Evolutionary conservation across 2,113 vertebrate species (phyloP), one percentile per base, ranked within the genome.

Genomic region (Cephalopterus ornatus): DNA sequence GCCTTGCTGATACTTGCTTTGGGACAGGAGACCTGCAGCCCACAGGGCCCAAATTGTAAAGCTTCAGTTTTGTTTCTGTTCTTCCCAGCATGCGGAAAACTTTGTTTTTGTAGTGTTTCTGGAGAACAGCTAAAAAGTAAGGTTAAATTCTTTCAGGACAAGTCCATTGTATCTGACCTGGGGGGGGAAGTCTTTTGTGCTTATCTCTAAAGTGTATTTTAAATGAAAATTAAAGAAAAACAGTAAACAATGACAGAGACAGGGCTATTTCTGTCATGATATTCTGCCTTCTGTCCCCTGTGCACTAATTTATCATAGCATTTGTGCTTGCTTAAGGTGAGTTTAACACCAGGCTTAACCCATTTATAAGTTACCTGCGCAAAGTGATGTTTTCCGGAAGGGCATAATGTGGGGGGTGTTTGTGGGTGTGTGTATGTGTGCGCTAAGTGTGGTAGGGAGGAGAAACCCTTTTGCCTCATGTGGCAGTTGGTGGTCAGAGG

Each of bases 81-180:
- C 72, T 90, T 59, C 80, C 46, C 84, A 78, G 72, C 55, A 9
- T 32, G 91, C 0, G 2, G 83, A 75, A 56, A 75, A 44, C 61
- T 80, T 95, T 92, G 76, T 37, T 76, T 91, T 74, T 58, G 9
- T 67, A 50, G 50, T 2, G 6, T 77, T 92, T 77, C 59, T 88
- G 39, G 39, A 80, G 75, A 76, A 47, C 1, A 6, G 26, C n/a
- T 42, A 32, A 56, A 66, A 91, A 58, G 47, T 62, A 39, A 90
- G 78, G 71, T 88, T 92, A 90, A 90, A 94, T 96, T 94, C 70
- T 96, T 93, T 88, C 77, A 81, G 70, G 65, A 50, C 59, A 70
- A 82, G 62, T 92, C 85, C 53, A 88, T 89, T 80, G 72, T 66
- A 37, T 77, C 75, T 93, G 88, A 77, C 17, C 24, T 30, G 62